phyloP scores from a whole-genome alignment of 2,888 invertebrate species.

The Andrena trimmerana region DNA sequence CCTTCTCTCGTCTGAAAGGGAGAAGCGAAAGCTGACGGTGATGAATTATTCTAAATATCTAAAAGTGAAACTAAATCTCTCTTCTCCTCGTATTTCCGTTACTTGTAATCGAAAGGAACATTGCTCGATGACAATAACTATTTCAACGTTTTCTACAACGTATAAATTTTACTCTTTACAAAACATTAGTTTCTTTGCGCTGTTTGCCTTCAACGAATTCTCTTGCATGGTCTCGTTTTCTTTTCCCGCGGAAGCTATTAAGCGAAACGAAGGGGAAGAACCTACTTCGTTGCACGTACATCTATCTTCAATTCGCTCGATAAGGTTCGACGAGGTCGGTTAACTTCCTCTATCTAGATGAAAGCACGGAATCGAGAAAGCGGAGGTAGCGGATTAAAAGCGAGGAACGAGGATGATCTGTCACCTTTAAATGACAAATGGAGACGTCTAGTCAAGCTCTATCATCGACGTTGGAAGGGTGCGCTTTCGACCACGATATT shows the following conservation, averaged over 20 bases:
- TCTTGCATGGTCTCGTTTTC: slow-evolving; percentile 11
- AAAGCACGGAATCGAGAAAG: neutral
- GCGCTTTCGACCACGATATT: slow-evolving; percentile 20
- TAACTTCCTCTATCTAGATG: too few species aligned
- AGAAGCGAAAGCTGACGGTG: neutral
- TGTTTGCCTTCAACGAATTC: neutral
- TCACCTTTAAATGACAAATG: slow-evolving; percentile 1
- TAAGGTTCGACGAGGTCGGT: neutral
- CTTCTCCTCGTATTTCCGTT: neutral
- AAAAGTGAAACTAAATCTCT: neutral
- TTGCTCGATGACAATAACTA: slow-evolving; percentile 31
- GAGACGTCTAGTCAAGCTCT: slow-evolving; percentile 61
- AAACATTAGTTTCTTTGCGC: neutral
- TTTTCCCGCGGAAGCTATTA: neutral
- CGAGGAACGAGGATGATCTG: neutral
- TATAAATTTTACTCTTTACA: neutral
- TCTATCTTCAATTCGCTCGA: neutral
- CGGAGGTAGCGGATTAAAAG: neutral
- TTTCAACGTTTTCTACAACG: neutral
- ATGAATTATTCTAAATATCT: neutral
- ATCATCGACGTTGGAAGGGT: slow-evolving; percentile 38
- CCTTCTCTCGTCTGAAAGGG: neutral
- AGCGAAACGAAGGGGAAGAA: neutral
- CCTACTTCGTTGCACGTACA: neutral
- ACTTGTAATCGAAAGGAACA: neutral